Conservation (phyloP, 2,888 invertebrate species). For the Scaptomyza reducta region DNA sequence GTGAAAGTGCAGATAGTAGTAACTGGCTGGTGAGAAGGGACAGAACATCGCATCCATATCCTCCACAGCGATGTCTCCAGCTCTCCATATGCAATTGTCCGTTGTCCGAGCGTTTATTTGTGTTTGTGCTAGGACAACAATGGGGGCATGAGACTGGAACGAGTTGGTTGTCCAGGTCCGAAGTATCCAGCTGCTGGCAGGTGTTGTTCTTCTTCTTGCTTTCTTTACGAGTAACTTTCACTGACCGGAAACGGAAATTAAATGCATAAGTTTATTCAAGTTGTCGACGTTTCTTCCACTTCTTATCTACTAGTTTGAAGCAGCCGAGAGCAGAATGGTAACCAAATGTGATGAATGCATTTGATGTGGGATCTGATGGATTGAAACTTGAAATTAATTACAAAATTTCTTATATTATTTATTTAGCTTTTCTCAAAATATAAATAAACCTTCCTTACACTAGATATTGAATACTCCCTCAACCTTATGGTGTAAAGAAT, state of each 20-base stretch:
- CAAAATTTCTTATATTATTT: not conserved
- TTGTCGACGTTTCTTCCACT: slow-evolving; percentile 10
- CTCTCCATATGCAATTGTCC: slow-evolving; percentile 53
- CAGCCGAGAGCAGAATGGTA: slow-evolving; percentile 1
- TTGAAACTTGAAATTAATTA: slow-evolving; percentile 8
- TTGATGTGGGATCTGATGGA: not conserved
- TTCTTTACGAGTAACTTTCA: slow-evolving; percentile 70
- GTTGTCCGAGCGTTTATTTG: slow-evolving; percentile 63
- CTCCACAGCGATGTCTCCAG: slow-evolving; percentile 20
- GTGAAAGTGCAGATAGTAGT: slow-evolving; percentile 77
- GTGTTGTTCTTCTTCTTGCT: slow-evolving; percentile 50
- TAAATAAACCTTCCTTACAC: not conserved
- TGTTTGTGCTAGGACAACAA: slow-evolving; percentile 72
- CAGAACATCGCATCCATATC: slow-evolving; percentile 26
- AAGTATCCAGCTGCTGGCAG: slow-evolving; percentile 41
- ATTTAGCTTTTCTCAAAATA: not conserved
- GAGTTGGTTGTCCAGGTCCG: slow-evolving; percentile 29
- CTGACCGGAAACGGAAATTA: slow-evolving; percentile 80
- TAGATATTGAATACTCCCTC: not conserved
- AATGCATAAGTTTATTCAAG: slow-evolving; percentile 76
- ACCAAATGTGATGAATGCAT: slow-evolving; percentile 11
- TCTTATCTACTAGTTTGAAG: slow-evolving; percentile 59
- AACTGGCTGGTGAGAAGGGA: slow-evolving; percentile 19
- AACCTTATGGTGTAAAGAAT: not conserved
- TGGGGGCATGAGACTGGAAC: slow-evolving; percentile 23